A percentile compares a stretch with the other conserved stretches of the same genome.
Conservation (phyloP, 2,888 invertebrate genomes). For the Pseudanteris insignis region DNA sequence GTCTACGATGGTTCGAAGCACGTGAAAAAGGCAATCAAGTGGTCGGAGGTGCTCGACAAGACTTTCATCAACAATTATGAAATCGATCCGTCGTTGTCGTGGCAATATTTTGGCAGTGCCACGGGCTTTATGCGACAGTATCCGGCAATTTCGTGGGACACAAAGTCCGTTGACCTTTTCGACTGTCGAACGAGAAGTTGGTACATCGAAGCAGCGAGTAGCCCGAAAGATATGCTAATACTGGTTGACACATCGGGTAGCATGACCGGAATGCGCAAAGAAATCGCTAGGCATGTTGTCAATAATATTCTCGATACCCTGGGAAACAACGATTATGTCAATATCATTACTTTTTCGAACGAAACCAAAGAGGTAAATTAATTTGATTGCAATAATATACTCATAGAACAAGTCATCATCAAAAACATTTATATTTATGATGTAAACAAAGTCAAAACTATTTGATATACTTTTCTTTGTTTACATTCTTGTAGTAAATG, state of each 20-base stretch:
- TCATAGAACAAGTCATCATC: no score
- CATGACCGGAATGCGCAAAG: constrained; percentile 87
- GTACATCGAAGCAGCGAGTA: constrained; percentile 98
- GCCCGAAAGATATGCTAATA: constrained; percentile 92
- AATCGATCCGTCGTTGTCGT: constrained; percentile 74
- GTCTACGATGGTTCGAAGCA: constrained; percentile 90
- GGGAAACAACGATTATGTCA: constrained; percentile 97
- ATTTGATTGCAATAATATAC: no score
- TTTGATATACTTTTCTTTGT: no score
- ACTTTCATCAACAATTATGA: constrained; percentile 74
- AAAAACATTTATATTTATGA: no score
- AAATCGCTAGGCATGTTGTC: constrained; percentile 89
- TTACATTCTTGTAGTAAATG: constrained; percentile 23
- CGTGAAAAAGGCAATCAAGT: constrained; percentile 91
- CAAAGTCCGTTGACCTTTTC: constrained; percentile 80
- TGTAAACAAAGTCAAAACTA: no score
- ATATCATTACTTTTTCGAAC: constrained; percentile 91
- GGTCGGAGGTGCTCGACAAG: constrained; percentile 93
- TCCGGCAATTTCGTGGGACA: constrained; percentile 84
- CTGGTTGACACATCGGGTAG: constrained; percentile 90
- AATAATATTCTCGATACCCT: constrained; percentile 93
- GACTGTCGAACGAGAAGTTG: constrained; percentile 94
- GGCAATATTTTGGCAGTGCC: constrained; percentile 98
- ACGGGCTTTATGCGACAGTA: constrained; percentile 97
- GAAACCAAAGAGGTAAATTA: constrained; percentile 76